A percentile compares a stretch with the other conserved stretches of the same genome.
These are phyloP conservation scores for Polylopha cassiicola DNA, from an alignment of 2,888 invertebrate genomes.

Conservation along the genomic window DNA sequence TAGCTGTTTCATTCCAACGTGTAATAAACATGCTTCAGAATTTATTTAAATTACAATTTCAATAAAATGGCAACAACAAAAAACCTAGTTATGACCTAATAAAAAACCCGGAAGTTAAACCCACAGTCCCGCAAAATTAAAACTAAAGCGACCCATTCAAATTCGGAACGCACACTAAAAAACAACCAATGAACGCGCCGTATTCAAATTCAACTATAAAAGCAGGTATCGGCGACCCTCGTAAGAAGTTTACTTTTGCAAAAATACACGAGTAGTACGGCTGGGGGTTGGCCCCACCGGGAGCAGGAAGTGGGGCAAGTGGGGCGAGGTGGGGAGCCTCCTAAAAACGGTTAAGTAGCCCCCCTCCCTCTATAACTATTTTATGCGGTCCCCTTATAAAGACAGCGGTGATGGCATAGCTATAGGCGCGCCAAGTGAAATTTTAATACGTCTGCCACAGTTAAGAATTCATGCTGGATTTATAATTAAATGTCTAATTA, in stretches of 20 bases:
- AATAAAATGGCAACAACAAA: too few species aligned
- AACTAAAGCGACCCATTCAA: slow-evolving; percentile 73
- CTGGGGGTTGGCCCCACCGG: slow-evolving; percentile 40
- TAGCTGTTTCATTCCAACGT: too few species aligned
- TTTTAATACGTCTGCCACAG: slow-evolving; percentile 71
- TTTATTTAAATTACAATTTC: too few species aligned
- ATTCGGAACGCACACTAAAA: slow-evolving; percentile 54
- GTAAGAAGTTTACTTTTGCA: slow-evolving; percentile 69
- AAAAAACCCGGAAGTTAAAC: slow-evolving; percentile 23
- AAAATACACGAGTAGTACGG: slow-evolving; percentile 71
- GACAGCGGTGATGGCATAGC: slow-evolving; percentile 70
- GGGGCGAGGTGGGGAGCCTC: slow-evolving; percentile 72
- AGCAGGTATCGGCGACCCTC: slow-evolving; percentile 71
- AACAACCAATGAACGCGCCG: slow-evolving; percentile 58
- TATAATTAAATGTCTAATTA: slow-evolving; percentile 74
- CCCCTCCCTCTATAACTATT: slow-evolving; percentile 75
- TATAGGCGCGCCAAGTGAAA: slow-evolving; percentile 68
- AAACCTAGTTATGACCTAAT: too few species aligned
- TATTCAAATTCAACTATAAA: slow-evolving; percentile 60
- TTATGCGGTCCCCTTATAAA: slow-evolving; percentile 77
- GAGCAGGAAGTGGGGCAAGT: slow-evolving; percentile 69
- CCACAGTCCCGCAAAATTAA: slow-evolving; percentile 61
- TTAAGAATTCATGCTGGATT: slow-evolving; percentile 75
- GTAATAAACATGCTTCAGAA: too few species aligned
- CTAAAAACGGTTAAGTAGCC: slow-evolving; percentile 78